Percentiles rank a stretch among this genome's conserved stretches.
phyloP scores from a whole-genome alignment of 1,140 invertebrate species.

The Drosophila insularis region DNA sequence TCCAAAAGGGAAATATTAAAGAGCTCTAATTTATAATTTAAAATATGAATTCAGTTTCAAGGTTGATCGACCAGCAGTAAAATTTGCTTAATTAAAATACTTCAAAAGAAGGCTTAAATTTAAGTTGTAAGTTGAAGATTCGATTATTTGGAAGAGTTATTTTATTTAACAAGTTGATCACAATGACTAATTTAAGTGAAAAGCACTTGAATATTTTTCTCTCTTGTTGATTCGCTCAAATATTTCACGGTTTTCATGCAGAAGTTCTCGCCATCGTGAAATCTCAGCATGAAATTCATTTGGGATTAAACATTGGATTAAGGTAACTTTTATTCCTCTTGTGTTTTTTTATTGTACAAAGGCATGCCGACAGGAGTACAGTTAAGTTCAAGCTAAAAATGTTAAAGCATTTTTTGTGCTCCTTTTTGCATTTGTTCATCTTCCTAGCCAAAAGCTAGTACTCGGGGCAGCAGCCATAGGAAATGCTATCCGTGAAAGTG shows the following conservation, averaged over 20 bases:
- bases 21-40: too few species aligned
- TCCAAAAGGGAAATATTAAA: too few species aligned
- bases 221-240: slow-evolving; percentile 46
- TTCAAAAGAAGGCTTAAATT: too few species aligned
- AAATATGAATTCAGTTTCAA: too few species aligned
- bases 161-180: too few species aligned
- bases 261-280: slow-evolving; percentile 28
- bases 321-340: slow-evolving; percentile 55
- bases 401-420: slow-evolving; percentile 19
- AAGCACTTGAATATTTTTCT: not conserved
- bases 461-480: slow-evolving; percentile 12
- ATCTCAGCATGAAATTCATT: slow-evolving; percentile 74
- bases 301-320: slow-evolving; percentile 70
- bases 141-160: too few species aligned
- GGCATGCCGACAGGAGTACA: slow-evolving; percentile 18
- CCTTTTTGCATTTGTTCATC: slow-evolving; percentile 42
- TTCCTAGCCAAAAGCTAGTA: slow-evolving; percentile 3
- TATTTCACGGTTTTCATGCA: slow-evolving; percentile 28
- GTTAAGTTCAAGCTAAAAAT: slow-evolving; percentile 19
- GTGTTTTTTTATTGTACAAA: slow-evolving; percentile 22
- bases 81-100: too few species aligned
- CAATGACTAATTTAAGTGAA: not conserved
- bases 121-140: too few species aligned
- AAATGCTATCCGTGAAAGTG: slow-evolving; percentile 5
- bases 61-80: too few species aligned